A percentile compares a stretch with the other conserved stretches of the same genome.
Evolutionary conservation across 2,797 vertebrate species (phyloP).

Genomic region (Tokudaia muenninki): DNA sequence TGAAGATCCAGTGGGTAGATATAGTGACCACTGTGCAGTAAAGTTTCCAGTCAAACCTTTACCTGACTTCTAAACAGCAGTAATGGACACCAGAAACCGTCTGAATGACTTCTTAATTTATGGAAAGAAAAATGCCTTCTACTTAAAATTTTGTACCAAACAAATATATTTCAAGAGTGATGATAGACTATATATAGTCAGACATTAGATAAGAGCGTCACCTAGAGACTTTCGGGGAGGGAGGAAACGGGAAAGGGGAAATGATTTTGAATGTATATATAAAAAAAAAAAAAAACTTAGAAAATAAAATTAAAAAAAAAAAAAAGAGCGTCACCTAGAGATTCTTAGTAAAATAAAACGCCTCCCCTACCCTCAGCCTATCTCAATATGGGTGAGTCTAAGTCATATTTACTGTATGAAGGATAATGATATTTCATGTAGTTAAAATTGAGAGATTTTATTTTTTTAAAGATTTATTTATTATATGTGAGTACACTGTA

Average conservation of each 20-base stretch:
- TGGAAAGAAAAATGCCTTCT: background rate
- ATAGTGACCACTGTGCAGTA: background rate
- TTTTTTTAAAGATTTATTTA: too few species aligned
- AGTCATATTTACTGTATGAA: background rate
- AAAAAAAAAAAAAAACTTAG: too few species aligned
- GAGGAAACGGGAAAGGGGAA: too few species aligned
- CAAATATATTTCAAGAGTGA: slow-evolving; percentile 1
- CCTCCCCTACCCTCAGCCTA: background rate
- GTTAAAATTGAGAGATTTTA: background rate
- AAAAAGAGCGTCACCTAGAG: background rate
- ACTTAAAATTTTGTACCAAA: background rate
- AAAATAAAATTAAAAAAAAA: too few species aligned
- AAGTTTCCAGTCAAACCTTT: background rate
- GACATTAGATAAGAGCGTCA: background rate
- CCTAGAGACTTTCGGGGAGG: too few species aligned
- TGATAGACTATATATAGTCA: background rate
- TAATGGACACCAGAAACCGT: background rate
- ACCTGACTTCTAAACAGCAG: background rate
- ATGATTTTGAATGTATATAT: too few species aligned
- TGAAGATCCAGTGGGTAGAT: background rate
- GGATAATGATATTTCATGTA: background rate
- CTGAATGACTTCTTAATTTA: background rate
- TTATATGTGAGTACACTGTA: too few species aligned
- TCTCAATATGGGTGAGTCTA: background rate
- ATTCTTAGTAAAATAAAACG: background rate